Evolutionary conservation across 1,140 invertebrate genomes (phyloP).

Genomic region (Lepidurus couesii): DNA sequence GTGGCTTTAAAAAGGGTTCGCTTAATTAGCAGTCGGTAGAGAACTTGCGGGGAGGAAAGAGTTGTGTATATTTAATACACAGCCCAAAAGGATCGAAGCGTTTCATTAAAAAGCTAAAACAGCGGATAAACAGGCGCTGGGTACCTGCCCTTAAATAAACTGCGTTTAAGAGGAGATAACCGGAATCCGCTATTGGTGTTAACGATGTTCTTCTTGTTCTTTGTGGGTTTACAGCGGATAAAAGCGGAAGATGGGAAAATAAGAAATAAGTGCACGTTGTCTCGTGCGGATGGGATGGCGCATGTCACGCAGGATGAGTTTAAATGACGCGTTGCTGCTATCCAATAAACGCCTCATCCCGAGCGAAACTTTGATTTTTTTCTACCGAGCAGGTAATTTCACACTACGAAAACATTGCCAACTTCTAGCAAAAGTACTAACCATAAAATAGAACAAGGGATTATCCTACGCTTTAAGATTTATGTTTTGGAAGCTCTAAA

Average conservation of each 20-base stretch:
- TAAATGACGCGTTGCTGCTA: conserved; percentile 11
- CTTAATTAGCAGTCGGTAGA: not conserved
- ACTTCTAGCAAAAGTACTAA: not conserved
- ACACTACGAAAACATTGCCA: not conserved
- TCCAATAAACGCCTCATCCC: not conserved
- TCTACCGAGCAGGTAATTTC: not conserved
- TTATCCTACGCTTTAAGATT: too few species aligned
- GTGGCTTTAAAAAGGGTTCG: not conserved
- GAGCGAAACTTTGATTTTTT: not conserved
- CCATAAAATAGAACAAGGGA: too few species aligned
- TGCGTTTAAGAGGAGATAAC: not conserved
- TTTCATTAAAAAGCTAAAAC: too few species aligned
- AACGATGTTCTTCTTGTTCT: not conserved
- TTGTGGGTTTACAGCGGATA: not conserved
- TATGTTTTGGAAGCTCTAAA: too few species aligned
- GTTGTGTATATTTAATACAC: not conserved
- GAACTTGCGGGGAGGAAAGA: not conserved
- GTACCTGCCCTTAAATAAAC: too few species aligned
- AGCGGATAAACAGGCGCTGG: too few species aligned
- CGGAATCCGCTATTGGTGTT: not conserved
- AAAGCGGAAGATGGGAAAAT: not conserved
- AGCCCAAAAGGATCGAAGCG: too few species aligned
- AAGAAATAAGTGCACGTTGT: not conserved
- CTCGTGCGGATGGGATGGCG: not conserved
- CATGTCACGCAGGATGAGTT: conserved; percentile 2